Evolutionary conservation across 1,140 invertebrate species (phyloP), one percentile per base, ranked within the genome.

Genomic region (Maconellicoccus hirsutus): DNA sequence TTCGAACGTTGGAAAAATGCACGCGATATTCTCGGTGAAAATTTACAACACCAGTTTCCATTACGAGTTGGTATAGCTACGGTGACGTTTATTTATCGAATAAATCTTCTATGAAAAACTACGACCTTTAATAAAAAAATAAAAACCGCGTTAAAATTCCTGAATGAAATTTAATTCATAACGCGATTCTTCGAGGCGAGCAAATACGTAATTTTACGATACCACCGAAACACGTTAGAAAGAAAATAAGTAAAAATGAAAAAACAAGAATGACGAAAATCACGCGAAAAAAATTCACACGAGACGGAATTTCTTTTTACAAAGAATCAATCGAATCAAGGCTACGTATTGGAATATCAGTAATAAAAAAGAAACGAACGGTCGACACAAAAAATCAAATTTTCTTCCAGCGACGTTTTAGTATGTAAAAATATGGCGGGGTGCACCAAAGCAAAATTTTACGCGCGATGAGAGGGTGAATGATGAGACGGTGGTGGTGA

Each of bases 361-460:
- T 16, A 19, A 52, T 3, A 16, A 52, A 52, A 14, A 33, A 52
- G 42, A 52, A 16, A 52, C 16, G 42, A 52, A 52, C 4, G 12
- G 42, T 3, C 42, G 42, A 14, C n/a, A 16, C 14, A 38, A 38
- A 38, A 16, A 52, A 52, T 52, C 6, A 52, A 52, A 52, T 52
- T 52, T 52, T 16, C 42, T 52, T 52, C 29, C 3, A 33, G 4
- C 29, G 12, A 6, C 42, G 42, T 16, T 52, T 8, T 52, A 52
- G 42, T 52, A 52, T 52, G 42, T 52, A 52, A 52, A 52, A 52
- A 52, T 52, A 52, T 52, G 42, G 42, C 42, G 42, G 42, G 6
- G 6, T 8, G 42, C n/a, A 19, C 10, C 6, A 33, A 33, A 33
- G 29, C 29, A 12, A 33, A 33, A 12, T 33, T 33, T 3, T 33